Percentiles rank a stretch among this genome's conserved stretches.
phyloP scores from a whole-genome alignment of 2,113 vertebrate genomes.

The Elephas maximus region DNA sequence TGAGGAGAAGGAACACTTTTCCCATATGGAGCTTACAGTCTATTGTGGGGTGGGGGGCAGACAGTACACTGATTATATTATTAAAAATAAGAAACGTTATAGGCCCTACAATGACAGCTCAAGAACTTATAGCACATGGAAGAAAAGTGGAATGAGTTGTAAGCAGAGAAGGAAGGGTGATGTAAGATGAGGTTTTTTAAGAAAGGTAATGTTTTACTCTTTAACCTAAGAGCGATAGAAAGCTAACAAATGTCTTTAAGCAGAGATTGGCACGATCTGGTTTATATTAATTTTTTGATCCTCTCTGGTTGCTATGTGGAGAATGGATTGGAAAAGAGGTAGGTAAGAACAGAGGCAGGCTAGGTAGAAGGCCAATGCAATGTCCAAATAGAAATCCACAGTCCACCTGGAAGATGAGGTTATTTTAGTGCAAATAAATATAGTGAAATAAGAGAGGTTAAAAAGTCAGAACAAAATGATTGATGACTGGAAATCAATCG shows the following conservation, averaged over 20 bases:
- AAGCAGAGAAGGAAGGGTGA: neutral
- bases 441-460: neutral
- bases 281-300: neutral
- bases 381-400: neutral
- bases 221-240: neutral
- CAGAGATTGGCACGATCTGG: neutral
- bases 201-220: neutral
- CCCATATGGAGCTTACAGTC: neutral
- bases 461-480: neutral
- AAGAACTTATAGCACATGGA: neutral
- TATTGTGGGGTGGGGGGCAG: neutral
- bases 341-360: neutral
- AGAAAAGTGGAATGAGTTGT: neutral
- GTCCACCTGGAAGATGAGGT: neutral
- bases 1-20: neutral
- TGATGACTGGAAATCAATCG: neutral
- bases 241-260: neutral
- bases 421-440: neutral
- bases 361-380: neutral
- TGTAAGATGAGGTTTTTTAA: neutral
- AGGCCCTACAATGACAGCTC: neutral
- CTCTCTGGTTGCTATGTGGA: neutral
- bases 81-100: neutral
- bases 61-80: neutral
- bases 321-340: neutral